phyloP scores from a whole-genome alignment of 2,113 vertebrate genomes.

The Lichenostomus cassidix region DNA sequence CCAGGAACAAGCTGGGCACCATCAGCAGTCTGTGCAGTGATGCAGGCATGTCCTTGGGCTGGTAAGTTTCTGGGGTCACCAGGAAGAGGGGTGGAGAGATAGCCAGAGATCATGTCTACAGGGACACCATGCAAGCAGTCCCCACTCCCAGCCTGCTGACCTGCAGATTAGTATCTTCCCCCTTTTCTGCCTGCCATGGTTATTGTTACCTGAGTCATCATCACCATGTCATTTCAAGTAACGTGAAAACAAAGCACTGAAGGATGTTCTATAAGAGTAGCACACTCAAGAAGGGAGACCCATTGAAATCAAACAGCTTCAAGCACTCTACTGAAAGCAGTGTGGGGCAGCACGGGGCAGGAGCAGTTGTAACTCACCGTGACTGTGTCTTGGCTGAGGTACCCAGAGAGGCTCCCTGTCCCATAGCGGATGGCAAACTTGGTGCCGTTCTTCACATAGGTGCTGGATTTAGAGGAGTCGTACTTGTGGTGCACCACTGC shows the following conservation, averaged over 20 bases:
- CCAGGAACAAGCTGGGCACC: background rate
- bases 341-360: background rate
- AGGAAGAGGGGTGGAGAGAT: background rate
- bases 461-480: conserved; percentile 84
- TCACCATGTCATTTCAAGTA: background rate
- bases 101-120: background rate
- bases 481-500: conserved; percentile 92
- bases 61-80: background rate
- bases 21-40: background rate
- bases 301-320: accelerated
- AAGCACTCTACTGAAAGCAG: accelerated
- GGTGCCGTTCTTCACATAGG: conserved; percentile 88
- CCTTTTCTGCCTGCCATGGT: background rate
- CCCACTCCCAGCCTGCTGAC: background rate
- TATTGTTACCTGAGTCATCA: background rate
- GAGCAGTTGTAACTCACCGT: conserved; percentile 56
- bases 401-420: conserved; percentile 90
- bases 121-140: accelerated
- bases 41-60: background rate
- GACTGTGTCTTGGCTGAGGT: conserved; percentile 86
- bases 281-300: background rate
- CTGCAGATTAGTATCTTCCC: background rate
- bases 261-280: accelerated
- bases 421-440: conserved; percentile 91
- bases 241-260: background rate